Conservation (phyloP, 1,140 invertebrate genomes). For the Diorhabda elongata region DNA sequence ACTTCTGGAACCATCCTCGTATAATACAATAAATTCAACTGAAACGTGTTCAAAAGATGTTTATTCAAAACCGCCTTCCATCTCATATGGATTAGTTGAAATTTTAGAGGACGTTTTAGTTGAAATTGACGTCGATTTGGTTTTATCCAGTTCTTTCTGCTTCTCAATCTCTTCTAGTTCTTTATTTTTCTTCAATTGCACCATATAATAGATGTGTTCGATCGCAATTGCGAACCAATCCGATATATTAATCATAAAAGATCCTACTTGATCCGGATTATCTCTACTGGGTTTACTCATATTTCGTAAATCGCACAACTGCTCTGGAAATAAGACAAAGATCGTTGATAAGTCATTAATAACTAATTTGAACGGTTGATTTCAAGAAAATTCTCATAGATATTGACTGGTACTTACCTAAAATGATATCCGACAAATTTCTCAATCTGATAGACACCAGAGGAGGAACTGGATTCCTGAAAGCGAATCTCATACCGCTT, state of each 20-base stretch:
- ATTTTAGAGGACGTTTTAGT: background rate
- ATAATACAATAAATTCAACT: no score
- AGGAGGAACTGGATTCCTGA: conserved; percentile 32
- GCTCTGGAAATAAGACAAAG: conserved; percentile 15
- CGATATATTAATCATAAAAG: conserved; percentile 30
- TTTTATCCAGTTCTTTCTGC: conserved; percentile 16
- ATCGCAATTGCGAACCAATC: conserved; percentile 38
- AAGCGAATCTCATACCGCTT: conserved; percentile 27
- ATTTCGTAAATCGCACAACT: conserved; percentile 33
- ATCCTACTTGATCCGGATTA: conserved; percentile 25
- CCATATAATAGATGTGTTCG: conserved; percentile 35
- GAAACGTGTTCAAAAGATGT: no score
- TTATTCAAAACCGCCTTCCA: no score
- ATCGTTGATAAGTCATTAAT: no score
- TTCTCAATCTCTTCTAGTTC: conserved; percentile 32
- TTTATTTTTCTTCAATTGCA: conserved; percentile 35
- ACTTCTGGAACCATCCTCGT: no score
- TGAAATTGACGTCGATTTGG: background rate
- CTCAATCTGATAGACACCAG: conserved; percentile 36
- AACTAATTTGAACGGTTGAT: no score
- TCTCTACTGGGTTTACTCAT: conserved; percentile 30
- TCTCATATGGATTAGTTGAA: no score
- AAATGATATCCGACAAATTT: conserved; percentile 37
- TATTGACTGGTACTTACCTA: conserved; percentile 11
- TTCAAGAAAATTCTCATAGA: background rate